Base-by-base conservation (phyloP, 1,140 invertebrate genomes). In the Hylaeus volcanicus region DNA sequence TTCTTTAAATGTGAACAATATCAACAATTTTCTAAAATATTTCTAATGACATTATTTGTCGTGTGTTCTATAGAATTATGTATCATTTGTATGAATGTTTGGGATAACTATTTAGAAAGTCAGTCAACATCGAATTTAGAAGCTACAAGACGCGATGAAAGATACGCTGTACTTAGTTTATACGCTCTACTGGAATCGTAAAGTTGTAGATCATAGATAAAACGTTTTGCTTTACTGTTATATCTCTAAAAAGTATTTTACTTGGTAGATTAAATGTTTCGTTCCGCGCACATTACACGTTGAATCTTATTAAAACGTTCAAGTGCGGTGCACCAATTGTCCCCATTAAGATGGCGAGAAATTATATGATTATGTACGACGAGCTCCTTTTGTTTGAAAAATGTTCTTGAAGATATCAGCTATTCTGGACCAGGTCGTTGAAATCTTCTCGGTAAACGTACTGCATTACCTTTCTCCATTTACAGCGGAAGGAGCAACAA, bases 391-490 rank as follows among this genome's bases (percentile, higher is more conserved):
- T 41, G 66, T 58, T 78, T 51, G 11, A 37, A 82, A 82, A 69
- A 60, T 77, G 39, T 53, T 79, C 55, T 26, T 8, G 0, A 14
- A 26, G 72, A 78, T 58, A 15, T 74, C 76, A 72, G 55, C 41
- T 45, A 39, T 64, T 63, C 41, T 45, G 3, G 15, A 55, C 14
- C 45, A 70, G 53, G 68, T 78, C 45, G 51, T 82, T 39, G 71
- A 69, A 70, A 74, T 81, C 56, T n/a, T 69, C 9, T 81, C 45
- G 37, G 70, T 63, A 73, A 48, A 69, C 15, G 48, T 69, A 26
- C 41, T 64, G 48, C 45, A 43, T 76, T 61, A 75, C 63, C 72
- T 85, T 81, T 81, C 77, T 80, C 77, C 73, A n/a, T 39, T 76
- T 69, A 58, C 76, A 60, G 45, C 43, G 45, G 39, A 75, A 74